Percentiles rank a stretch among this genome's conserved stretches.
Conservation (phyloP, 2,888 invertebrate species). For the Bhutanitis thaidina region DNA sequence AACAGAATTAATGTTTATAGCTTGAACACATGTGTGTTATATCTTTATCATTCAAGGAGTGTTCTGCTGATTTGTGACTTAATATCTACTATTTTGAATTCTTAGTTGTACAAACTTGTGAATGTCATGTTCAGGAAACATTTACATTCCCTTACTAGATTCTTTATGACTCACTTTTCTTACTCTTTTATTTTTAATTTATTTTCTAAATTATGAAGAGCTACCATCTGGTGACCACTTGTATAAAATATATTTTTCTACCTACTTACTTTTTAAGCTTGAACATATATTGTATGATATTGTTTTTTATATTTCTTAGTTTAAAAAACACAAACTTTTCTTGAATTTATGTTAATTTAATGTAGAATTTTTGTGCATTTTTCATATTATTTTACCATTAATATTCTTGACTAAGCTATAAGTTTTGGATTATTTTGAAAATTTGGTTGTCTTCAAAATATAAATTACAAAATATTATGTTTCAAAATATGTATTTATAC, state of each 20-base stretch:
- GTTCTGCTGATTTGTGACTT: conserved; percentile 19
- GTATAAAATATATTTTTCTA: neutral
- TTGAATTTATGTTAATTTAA: too few relatives aligned
- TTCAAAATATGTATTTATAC: too few relatives aligned
- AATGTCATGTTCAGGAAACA: neutral
- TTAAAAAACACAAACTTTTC: too few relatives aligned
- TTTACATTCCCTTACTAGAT: neutral
- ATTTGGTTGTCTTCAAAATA: too few relatives aligned
- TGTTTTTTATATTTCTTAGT: too few relatives aligned
- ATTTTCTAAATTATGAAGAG: neutral
- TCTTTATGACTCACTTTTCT: neutral
- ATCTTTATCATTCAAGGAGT: conserved; percentile 30
- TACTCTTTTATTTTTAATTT: neutral
- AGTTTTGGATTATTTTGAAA: too few relatives aligned
- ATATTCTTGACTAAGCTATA: too few relatives aligned
- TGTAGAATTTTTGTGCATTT: too few relatives aligned
- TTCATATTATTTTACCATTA: too few relatives aligned
- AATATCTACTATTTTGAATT: conserved; percentile 1
- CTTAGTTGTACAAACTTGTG: neutral
- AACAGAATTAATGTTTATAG: conserved; percentile 34
- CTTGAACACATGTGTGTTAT: conserved; percentile 35
- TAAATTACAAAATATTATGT: too few relatives aligned
- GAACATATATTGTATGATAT: too few relatives aligned
- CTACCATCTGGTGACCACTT: conserved; percentile 9
- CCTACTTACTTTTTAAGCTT: too few relatives aligned